phyloP scores from a whole-genome alignment of 2,797 vertebrate species.

The Yasuhikotakia modesta region DNA sequence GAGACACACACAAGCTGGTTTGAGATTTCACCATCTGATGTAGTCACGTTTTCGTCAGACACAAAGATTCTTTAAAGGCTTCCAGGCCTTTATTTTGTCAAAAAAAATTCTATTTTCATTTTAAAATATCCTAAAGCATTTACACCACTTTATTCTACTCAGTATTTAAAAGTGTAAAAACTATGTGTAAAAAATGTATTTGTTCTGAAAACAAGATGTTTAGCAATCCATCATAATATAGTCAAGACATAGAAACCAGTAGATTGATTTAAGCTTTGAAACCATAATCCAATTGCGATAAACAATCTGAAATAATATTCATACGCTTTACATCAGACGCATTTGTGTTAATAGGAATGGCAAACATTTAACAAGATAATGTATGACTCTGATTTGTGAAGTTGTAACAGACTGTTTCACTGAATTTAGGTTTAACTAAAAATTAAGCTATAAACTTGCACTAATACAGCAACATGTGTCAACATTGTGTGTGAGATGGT shows the following conservation, averaged over 20 bases:
- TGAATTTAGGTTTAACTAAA: no score
- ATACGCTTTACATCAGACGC: neutral
- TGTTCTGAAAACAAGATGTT: conserved; percentile 15
- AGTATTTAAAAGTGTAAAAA: conserved; percentile 18
- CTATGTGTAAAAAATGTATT: conserved; percentile 25
- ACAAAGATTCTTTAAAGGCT: no score
- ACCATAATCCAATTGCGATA: neutral
- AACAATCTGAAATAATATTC: neutral
- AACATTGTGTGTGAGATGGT: conserved; percentile 74
- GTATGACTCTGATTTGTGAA: neutral
- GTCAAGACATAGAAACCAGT: neutral
- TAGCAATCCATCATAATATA: neutral
- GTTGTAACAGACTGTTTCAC: conserved; percentile 43
- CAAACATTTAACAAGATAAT: neutral
- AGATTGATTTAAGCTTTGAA: neutral
- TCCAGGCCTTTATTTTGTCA: conserved; percentile 46
- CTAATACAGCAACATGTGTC: conserved; percentile 72
- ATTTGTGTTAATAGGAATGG: neutral
- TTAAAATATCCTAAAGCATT: neutral
- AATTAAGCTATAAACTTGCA: conserved; percentile 66
- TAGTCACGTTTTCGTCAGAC: neutral
- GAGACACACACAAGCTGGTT: neutral
- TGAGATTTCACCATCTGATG: neutral
- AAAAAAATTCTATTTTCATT: neutral
- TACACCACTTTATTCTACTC: conserved; percentile 11